phyloP scores from a whole-genome alignment of 1,140 invertebrate genomes.

The Centruroides vittatus region DNA sequence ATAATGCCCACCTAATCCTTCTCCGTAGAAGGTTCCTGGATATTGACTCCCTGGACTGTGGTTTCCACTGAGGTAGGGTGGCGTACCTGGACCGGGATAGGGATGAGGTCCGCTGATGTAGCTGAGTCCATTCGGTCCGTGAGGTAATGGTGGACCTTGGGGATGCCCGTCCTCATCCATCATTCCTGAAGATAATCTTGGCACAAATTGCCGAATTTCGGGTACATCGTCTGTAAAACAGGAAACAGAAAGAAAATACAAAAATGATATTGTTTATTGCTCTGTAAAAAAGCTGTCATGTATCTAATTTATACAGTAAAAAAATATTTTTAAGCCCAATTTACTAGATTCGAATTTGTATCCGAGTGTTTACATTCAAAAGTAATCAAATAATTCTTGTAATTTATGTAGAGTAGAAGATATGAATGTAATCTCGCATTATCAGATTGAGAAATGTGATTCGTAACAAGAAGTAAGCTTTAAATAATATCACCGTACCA shows the following conservation, averaged over 20 bases:
- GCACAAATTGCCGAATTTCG: constrained; percentile 3
- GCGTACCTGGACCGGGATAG: constrained; percentile 47
- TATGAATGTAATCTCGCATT: too few relatives aligned
- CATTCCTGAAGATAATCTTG: constrained; percentile 3
- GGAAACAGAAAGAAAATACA: neutral
- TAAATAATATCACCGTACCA: too few relatives aligned
- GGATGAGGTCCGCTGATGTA: neutral
- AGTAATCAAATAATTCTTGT: too few relatives aligned
- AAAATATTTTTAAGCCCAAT: too few relatives aligned
- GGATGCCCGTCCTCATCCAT: constrained; percentile 7
- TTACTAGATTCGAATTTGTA: too few relatives aligned
- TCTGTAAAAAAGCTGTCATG: too few relatives aligned
- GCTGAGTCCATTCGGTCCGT: constrained; percentile 3
- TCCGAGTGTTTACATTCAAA: too few relatives aligned
- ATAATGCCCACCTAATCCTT: neutral
- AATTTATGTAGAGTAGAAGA: too few relatives aligned
- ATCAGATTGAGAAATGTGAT: too few relatives aligned
- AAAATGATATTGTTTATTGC: too few relatives aligned
- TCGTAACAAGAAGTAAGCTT: too few relatives aligned
- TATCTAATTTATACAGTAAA: too few relatives aligned
- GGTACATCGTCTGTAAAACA: constrained; percentile 5
- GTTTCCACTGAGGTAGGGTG: constrained; percentile 50
- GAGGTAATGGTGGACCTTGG: constrained; percentile 1
- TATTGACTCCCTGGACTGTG: constrained; percentile 27
- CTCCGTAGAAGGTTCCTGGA: constrained; percentile 29